A percentile compares a stretch with the other conserved stretches of the same genome.
Conservation (phyloP, 2,888 invertebrate genomes). For the Drosophila tanythrix region DNA sequence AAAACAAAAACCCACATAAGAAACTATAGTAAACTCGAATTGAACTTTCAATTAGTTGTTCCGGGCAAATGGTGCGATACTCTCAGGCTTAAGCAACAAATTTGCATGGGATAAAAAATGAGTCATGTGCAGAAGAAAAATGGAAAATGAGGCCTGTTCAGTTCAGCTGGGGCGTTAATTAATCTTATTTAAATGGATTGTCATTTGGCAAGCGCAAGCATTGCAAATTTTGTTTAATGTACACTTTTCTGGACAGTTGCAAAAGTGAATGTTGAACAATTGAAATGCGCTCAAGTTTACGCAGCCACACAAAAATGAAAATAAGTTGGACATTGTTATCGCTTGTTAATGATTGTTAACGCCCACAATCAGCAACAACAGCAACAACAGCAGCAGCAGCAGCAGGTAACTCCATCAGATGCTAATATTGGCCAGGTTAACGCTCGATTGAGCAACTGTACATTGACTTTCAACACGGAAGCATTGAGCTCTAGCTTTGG, state of each 20-base stretch:
- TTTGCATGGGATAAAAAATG: constrained; percentile 36
- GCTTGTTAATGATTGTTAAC: constrained; percentile 74
- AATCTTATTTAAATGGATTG: constrained; percentile 77
- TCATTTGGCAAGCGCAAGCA: constrained; percentile 59
- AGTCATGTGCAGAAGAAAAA: constrained; percentile 36
- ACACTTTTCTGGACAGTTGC: constrained; percentile 35
- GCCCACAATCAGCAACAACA: constrained; percentile 44
- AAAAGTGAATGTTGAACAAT: constrained; percentile 77
- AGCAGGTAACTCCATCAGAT: constrained; percentile 26
- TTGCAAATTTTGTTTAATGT: constrained; percentile 63
- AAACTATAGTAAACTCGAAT: constrained; percentile 15
- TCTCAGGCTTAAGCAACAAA: constrained; percentile 14
- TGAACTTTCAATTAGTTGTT: constrained; percentile 52
- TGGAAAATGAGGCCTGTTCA: constrained; percentile 56
- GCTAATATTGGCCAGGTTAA: constrained; percentile 64
- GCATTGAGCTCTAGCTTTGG: constrained; percentile 29
- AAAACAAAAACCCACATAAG: constrained; percentile 1
- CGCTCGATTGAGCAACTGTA: constrained; percentile 73
- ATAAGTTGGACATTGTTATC: constrained; percentile 66
- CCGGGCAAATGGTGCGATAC: constrained; percentile 15
- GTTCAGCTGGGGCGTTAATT: constrained; percentile 64
- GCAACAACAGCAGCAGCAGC: constrained; percentile 8
- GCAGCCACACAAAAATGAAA: constrained; percentile 16
- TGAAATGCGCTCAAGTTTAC: constrained; percentile 60
- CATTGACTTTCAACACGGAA: constrained; percentile 77